These are phyloP conservation scores for Chloroceryle aenea DNA, from an alignment of 2,113 vertebrate genomes.

Conservation along the genomic window DNA sequence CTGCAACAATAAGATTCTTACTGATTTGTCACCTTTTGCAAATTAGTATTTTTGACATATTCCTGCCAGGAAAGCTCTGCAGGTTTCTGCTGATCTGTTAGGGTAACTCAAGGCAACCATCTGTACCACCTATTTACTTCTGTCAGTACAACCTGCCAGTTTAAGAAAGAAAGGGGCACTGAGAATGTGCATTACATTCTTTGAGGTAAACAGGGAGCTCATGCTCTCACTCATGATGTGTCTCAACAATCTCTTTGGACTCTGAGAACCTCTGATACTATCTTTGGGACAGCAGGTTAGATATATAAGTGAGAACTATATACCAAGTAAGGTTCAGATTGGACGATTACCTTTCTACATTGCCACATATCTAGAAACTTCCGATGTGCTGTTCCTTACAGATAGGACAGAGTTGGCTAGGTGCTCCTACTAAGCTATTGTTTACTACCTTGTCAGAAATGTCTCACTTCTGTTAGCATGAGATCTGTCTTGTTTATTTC, in stretches of 20 bases:
- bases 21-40: not conserved
- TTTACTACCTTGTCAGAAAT: not conserved
- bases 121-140: not conserved
- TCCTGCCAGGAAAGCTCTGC: not conserved
- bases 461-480: not conserved
- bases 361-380: not conserved
- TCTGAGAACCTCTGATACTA: not conserved
- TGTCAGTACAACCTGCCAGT: not conserved
- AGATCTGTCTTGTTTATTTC: not conserved
- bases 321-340: not conserved
- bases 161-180: not conserved
- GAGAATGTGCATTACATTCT: not conserved
- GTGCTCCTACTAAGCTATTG: too few relatives aligned
- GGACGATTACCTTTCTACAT: not conserved
- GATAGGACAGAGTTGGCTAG: fast-evolving
- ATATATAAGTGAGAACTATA: not conserved
- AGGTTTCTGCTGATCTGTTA: not conserved
- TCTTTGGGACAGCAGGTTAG: not conserved
- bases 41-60: not conserved
- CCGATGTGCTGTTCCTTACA: not conserved
- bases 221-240: fast-evolving
- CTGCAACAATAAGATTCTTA: not conserved
- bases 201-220: not conserved
- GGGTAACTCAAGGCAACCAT: not conserved
- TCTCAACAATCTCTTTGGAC: not conserved